phyloP scores from a whole-genome alignment of 2,888 invertebrate genomes.

The Nomada fabriciana region DNA sequence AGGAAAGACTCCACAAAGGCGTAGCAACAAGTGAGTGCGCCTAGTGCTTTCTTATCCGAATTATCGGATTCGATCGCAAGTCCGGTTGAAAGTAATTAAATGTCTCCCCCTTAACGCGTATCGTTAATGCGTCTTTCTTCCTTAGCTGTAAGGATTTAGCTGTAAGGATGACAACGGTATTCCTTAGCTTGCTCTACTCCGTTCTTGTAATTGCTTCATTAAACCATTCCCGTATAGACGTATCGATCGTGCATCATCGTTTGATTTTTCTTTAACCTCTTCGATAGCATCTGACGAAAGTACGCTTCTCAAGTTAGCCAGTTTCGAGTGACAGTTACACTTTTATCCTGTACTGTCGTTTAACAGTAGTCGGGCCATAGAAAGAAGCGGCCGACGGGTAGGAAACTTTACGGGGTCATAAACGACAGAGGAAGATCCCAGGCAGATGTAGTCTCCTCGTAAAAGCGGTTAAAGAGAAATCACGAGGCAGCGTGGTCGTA shows the following conservation, averaged over 20 bases:
- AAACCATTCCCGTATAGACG: background rate
- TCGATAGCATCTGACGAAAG: background rate
- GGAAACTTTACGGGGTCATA: conserved; percentile 6
- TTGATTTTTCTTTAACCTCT: background rate
- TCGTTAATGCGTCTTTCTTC: background rate
- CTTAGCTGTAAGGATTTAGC: too few relatives aligned
- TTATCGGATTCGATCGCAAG: conserved; percentile 18
- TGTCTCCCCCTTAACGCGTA: conserved; percentile 4
- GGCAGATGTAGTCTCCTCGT: conserved; percentile 10
- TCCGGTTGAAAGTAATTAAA: conserved; percentile 43
- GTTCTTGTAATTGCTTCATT: background rate
- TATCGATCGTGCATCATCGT: background rate
- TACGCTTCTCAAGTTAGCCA: background rate
- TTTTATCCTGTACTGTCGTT: background rate
- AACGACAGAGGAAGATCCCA: background rate
- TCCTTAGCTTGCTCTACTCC: too few relatives aligned
- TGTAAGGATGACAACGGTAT: too few relatives aligned
- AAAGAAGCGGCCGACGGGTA: background rate
- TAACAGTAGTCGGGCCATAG: background rate
- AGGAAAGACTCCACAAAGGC: conserved; percentile 3
- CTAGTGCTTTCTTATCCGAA: conserved; percentile 35
- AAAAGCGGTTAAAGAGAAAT: conserved; percentile 12
- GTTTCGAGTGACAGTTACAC: too few relatives aligned
- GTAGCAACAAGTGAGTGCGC: conserved; percentile 58
- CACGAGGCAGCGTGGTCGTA: background rate